phyloP scores from a whole-genome alignment of 2,888 invertebrate species.

The Pecten maximus region DNA sequence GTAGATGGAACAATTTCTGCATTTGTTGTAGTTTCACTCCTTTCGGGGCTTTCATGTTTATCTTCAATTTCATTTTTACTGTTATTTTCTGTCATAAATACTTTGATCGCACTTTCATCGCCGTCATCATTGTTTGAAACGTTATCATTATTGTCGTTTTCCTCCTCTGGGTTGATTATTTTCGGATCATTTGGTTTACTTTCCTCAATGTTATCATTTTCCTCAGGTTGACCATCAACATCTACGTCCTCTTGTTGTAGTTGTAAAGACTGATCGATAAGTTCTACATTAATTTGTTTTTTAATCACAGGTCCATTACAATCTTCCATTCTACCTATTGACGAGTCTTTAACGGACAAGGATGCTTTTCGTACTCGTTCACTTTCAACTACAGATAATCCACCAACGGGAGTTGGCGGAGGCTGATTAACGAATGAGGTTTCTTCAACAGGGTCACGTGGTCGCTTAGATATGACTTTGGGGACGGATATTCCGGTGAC shows the following conservation, averaged over 20 bases:
- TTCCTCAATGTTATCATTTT: background rate
- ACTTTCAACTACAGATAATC: slow-evolving; percentile 45
- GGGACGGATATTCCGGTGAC: slow-evolving; percentile 68
- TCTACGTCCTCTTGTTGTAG: slow-evolving; percentile 43
- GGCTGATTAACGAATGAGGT: slow-evolving; percentile 63
- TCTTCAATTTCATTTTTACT: background rate
- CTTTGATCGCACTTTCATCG: background rate
- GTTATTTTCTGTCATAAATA: slow-evolving; percentile 10
- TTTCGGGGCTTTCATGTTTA: background rate
- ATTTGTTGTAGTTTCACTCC: background rate
- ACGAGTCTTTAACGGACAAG: slow-evolving; percentile 11
- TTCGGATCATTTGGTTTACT: background rate
- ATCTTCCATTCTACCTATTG: background rate
- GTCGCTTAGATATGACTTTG: slow-evolving; percentile 57
- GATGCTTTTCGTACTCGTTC: slow-evolving; percentile 37
- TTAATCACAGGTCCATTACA: background rate
- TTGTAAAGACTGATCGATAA: slow-evolving; percentile 52
- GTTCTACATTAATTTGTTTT: slow-evolving; percentile 33
- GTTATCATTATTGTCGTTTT: slow-evolving; percentile 31
- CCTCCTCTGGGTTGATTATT: background rate
- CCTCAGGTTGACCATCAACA: slow-evolving; percentile 35
- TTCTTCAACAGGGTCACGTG: slow-evolving; percentile 60
- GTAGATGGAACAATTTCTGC: background rate
- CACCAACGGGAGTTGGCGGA: slow-evolving; percentile 65
- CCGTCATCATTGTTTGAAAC: background rate